phyloP scores from a whole-genome alignment of 2,888 invertebrate species.

The Gasteruption jaculator region DNA sequence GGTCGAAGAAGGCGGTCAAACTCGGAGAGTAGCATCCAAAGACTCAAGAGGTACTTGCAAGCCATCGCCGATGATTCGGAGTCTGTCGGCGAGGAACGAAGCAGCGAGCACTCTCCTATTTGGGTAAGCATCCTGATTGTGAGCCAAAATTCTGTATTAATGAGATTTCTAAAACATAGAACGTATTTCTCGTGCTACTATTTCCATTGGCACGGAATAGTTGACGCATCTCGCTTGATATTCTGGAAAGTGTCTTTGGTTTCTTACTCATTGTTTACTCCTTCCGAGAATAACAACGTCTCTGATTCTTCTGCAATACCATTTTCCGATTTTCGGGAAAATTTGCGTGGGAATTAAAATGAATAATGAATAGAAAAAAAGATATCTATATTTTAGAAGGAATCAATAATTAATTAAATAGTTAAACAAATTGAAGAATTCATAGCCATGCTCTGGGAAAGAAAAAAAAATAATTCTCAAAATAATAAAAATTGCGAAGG shows the following conservation, averaged over 20 bases:
- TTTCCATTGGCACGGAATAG: too few relatives aligned
- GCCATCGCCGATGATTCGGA: conserved; percentile 26
- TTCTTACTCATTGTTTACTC: too few relatives aligned
- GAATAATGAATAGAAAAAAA: too few relatives aligned
- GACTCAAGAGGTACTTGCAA: conserved; percentile 27
- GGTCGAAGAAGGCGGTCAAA: conserved; percentile 45
- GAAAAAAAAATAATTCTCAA: conserved; percentile 20
- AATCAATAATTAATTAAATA: conserved; percentile 1
- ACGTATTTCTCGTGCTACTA: too few relatives aligned
- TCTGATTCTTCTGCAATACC: too few relatives aligned
- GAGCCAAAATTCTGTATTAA: too few relatives aligned
- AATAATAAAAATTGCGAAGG: conserved; percentile 11
- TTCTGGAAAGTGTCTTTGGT: too few relatives aligned
- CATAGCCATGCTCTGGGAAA: conserved; percentile 20
- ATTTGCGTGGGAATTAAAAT: too few relatives aligned
- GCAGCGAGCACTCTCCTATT: conserved; percentile 18
- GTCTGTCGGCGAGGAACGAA: conserved; percentile 24
- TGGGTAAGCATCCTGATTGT: conserved; percentile 21
- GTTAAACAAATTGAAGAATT: conserved; percentile 10
- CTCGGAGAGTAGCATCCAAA: conserved; percentile 25
- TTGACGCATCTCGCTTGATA: too few relatives aligned
- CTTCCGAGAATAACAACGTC: too few relatives aligned
- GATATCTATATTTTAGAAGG: neutral
- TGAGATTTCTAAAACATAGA: too few relatives aligned
- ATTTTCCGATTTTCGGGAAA: too few relatives aligned